Evolutionary conservation across 2,113 vertebrate genomes (phyloP), one percentile per base, ranked within the genome.

Genomic region (Camelus dromedarius): DNA sequence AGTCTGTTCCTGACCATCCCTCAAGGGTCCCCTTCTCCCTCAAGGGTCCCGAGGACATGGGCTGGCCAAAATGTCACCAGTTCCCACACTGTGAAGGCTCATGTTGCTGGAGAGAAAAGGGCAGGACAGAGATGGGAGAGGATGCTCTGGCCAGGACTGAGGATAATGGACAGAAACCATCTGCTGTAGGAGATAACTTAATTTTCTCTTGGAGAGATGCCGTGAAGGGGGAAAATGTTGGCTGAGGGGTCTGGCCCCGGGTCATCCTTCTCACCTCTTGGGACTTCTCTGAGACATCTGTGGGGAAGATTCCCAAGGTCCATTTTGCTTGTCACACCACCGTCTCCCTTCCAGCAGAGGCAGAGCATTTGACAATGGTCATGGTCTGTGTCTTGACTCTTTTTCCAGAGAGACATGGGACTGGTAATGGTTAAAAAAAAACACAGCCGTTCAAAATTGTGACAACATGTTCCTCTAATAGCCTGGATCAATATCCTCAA

Each of bases 341-440:
- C 22, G 15, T 24, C 52, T 14, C 24, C 14, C 13, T 62, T 50
- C 8, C n/a, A 24, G 70, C 26, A 28, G 18, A 82, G 32, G 69
- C 38, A 35, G 8, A 5, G 46, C 35, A 16, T 9, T 30, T 11
- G 28, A 14, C 16, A 0, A 2, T 5, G 15, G 48, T 10, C 9
- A 1, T 0, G 2, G 1, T 1, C 28, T 15, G 3, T 4, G 1
- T 0, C 5, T 5, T 52, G 0, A 3, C 14, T 9, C 8, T 30
- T 19, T 19, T 2, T 8, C 67, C 28, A 30, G 54, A 35, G 22
- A 16, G 9, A 0, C 19, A 16, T 20, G 67, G 30, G 42, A 19
- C 67, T n/a, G 22, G 30, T 35, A 7, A 14, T 56, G 8, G 7
- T 66, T 22, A 6, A 35, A 82, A 82, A 46, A 32, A 64, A 72